Evolutionary conservation across 2,888 invertebrate species (phyloP).

Genomic region (Mythimna loreyi): DNA sequence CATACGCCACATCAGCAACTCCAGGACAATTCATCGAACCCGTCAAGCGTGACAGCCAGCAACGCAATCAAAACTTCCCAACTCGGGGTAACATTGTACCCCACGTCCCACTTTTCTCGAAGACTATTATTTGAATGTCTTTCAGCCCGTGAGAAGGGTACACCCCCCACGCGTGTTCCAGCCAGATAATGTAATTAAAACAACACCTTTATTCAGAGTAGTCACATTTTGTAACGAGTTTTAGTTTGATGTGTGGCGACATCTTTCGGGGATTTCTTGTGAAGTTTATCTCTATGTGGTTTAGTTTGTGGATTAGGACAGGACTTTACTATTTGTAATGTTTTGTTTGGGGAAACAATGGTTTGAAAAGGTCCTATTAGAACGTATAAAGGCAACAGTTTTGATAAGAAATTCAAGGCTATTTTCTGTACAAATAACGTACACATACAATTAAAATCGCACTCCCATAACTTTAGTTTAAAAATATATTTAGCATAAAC

Average conservation of each 20-base stretch:
- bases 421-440: neutral
- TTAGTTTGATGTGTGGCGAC: constrained; percentile 74
- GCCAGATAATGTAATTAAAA: constrained; percentile 91
- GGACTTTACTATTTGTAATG: constrained; percentile 20
- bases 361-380: neutral
- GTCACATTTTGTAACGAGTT: constrained; percentile 81
- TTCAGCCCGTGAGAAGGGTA: constrained; percentile 90
- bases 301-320: constrained; percentile 50
- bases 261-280: constrained; percentile 62
- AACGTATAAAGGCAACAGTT: neutral
- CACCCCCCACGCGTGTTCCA: constrained; percentile 84
- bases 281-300: constrained; percentile 60
- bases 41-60: constrained; percentile 84
- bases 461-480: neutral
- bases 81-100: constrained; percentile 67
- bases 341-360: constrained; percentile 9
- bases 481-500: neutral
- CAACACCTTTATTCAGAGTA: constrained; percentile 89
- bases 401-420: neutral
- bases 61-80: constrained; percentile 87
- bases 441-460: neutral
- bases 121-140: constrained; percentile 90
- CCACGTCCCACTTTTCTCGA: constrained; percentile 80
- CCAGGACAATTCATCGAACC: constrained; percentile 79
- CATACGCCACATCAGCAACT: constrained; percentile 63